phyloP scores from a whole-genome alignment of 35 echinoderm and acorn worm genomes.

The Eucidaris tribuloides region DNA sequence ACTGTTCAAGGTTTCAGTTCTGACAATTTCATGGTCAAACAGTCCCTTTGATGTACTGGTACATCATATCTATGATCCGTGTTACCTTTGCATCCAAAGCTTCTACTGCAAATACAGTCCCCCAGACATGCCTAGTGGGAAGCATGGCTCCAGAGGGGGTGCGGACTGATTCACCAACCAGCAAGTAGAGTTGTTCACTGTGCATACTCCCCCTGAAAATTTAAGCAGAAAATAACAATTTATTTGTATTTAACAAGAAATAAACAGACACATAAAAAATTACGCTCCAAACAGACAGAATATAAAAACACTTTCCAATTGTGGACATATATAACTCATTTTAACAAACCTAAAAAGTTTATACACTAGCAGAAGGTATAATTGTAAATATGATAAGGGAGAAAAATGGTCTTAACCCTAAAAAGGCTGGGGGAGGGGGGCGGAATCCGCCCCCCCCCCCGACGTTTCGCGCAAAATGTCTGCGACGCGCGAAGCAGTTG shows the following conservation, averaged over 20 bases:
- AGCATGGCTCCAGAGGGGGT: constrained; percentile 25
- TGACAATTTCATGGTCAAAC: too few relatives aligned
- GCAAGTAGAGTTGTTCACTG: constrained; percentile 56
- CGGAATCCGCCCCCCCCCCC: too few relatives aligned
- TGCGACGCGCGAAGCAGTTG: too few relatives aligned
- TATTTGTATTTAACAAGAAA: neutral
- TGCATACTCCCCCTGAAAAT: constrained; percentile 57
- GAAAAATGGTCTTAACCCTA: too few relatives aligned
- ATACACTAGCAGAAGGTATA: neutral
- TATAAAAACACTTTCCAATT: neutral
- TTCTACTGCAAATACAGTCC: constrained; percentile 66
- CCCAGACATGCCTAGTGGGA: constrained; percentile 63
- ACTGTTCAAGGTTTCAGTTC: neutral
- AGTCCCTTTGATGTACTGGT: neutral
- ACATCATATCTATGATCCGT: too few relatives aligned
- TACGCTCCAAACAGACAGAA: neutral
- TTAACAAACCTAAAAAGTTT: neutral
- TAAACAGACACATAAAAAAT: neutral
- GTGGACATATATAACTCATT: neutral
- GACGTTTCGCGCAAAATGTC: too few relatives aligned
- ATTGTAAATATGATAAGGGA: neutral
- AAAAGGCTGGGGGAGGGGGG: too few relatives aligned
- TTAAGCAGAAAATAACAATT: neutral
- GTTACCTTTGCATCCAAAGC: constrained; percentile 58
- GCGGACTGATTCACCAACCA: constrained; percentile 48